Evolutionary conservation across 2,888 invertebrate species (phyloP), one percentile per base, ranked within the genome.

Genomic region (Chrysodeixis includens): DNA sequence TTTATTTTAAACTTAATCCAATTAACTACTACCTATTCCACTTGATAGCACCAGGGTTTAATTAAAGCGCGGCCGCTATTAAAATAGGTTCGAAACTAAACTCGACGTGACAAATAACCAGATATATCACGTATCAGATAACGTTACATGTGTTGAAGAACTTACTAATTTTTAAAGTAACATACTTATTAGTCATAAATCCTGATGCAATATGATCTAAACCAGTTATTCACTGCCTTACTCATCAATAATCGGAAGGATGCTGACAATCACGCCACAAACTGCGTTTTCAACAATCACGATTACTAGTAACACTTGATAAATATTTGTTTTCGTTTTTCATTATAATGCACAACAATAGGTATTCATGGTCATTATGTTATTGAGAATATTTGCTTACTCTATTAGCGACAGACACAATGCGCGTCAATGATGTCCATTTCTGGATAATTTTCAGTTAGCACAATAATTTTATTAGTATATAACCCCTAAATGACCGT

Each of bases 311-410:
- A 76, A 78, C 73, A 76, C 81, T 85, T 85, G 86, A 84, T 20
- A 67, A 52, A 6, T 80, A 78, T 84, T 85, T 83, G 74, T 86
- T 83, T 86, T 81, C 79, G 71, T 71, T 85, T 86, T 87, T 85
- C 84, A 85, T 83, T 79, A 83, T 83, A 87, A 83, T 85, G 80
- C 83, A 85, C 80, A 90, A 89, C 88, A 92, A 89, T 87, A 83
- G 83, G 87, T 76, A 89, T 86, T 91, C 94, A 94, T 86, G 93
- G 94, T 82, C 93, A 89, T 90, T 88, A 90, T 90, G 89, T 88
- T 93, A 92, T 94, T 92, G 93, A 90, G 85, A 86, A 83, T 92
- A 90, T 94, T 92, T 89, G 81, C 83, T 79, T 66, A 78, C 74
- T 58, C 44, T 52, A 88, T 94, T 93, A 93, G 75, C 90, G 56